These are phyloP conservation scores for Aphelenchoides fujianensis DNA, from an alignment of 1,140 invertebrate genomes.

Conservation along the genomic window DNA sequence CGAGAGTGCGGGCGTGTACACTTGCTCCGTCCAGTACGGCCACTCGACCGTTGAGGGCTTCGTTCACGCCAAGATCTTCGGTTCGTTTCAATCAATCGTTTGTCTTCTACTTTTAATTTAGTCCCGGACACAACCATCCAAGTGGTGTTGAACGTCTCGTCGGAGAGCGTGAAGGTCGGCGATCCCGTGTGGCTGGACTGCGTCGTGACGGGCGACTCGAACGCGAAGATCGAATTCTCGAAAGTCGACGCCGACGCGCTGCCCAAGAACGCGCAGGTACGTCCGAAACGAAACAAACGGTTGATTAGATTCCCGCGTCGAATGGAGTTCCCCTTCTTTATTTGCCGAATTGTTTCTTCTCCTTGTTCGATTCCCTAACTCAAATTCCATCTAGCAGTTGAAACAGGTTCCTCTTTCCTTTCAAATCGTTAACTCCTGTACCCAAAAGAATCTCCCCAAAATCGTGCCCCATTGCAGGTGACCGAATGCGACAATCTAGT, in stretches of 20 bases:
- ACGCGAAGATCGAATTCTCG: slow-evolving; percentile 51
- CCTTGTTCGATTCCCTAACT: slow-evolving; percentile 3
- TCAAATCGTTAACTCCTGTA: too few relatives aligned
- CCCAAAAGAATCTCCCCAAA: too few relatives aligned
- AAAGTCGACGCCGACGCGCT: slow-evolving; percentile 56
- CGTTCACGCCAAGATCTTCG: slow-evolving; percentile 61
- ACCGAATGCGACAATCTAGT: slow-evolving; percentile 37
- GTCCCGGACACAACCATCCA: slow-evolving; percentile 62
- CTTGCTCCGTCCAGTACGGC: slow-evolving; percentile 54
- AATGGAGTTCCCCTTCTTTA: too few relatives aligned
- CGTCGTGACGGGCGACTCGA: slow-evolving; percentile 55
- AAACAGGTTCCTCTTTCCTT: too few relatives aligned
- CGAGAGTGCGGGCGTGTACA: slow-evolving; percentile 49
- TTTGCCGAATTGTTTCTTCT: neutral
- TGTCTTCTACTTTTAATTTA: slow-evolving; percentile 41
- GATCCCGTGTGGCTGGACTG: slow-evolving; percentile 61
- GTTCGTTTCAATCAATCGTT: slow-evolving; percentile 26
- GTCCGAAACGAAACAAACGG: neutral
- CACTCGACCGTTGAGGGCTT: slow-evolving; percentile 56
- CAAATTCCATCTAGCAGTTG: too few relatives aligned
- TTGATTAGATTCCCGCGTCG: too few relatives aligned
- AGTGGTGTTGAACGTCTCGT: slow-evolving; percentile 56
- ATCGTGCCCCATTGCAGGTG: slow-evolving; percentile 30
- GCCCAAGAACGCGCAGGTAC: slow-evolving; percentile 56
- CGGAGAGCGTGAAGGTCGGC: slow-evolving; percentile 54